A percentile compares a stretch with the other conserved stretches of the same genome.
These are phyloP conservation scores for Cnemophilus loriae DNA, from an alignment of 2,113 vertebrate species.

Conservation along the genomic window DNA sequence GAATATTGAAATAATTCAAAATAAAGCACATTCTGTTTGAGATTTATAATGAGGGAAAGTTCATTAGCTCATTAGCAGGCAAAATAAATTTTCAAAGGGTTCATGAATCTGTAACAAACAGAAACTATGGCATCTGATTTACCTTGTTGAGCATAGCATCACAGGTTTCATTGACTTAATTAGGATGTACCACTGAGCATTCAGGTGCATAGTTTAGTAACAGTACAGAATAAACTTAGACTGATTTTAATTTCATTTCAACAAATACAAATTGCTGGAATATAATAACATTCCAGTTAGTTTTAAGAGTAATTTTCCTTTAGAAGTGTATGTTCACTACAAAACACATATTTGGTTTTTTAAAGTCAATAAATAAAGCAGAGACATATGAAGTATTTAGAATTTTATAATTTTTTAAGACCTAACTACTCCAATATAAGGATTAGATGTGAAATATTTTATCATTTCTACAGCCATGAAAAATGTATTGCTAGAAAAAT, in stretches of 20 bases:
- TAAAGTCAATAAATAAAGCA: neutral
- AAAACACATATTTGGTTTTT: neutral
- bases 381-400: neutral
- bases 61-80: constrained; percentile 44
- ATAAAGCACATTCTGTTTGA: constrained; percentile 15
- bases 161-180: constrained; percentile 31
- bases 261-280: neutral
- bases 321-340: neutral
- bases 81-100: constrained; percentile 44
- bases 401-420: neutral
- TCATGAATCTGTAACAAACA: constrained; percentile 40
- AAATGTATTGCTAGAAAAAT: neutral
- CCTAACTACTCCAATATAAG: neutral
- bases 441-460: neutral
- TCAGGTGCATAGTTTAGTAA: neutral
- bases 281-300: neutral
- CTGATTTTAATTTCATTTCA: neutral
- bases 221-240: neutral
- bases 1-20: constrained; percentile 50
- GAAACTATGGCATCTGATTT: constrained; percentile 46
- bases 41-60: constrained; percentile 48
- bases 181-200: neutral
- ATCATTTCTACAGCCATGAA: neutral
- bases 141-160: constrained; percentile 22
- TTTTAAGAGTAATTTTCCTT: neutral